Evolutionary conservation across 2,888 invertebrate species (phyloP).

Genomic region (Cordilura impudica): DNA sequence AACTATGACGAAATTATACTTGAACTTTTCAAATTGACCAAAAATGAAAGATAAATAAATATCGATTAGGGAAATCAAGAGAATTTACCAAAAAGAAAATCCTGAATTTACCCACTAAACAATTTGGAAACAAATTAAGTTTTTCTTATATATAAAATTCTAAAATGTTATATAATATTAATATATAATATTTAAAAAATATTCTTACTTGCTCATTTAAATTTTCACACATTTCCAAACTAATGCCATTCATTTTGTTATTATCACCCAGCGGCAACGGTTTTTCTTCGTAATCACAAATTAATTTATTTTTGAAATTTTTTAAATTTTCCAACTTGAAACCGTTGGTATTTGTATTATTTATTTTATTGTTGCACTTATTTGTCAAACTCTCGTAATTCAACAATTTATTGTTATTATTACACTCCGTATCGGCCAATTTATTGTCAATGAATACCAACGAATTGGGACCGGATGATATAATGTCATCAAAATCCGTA

Average conservation of each 20-base stretch:
- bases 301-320: constrained; percentile 77
- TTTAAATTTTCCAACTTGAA: constrained; percentile 77
- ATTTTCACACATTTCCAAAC: constrained; percentile 77
- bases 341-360: constrained; percentile 76
- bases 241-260: constrained; percentile 76
- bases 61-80: background rate
- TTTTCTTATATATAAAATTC: no score
- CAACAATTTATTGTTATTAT: constrained; percentile 71
- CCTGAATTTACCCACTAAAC: no score
- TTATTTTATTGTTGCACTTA: constrained; percentile 75
- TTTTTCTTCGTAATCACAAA: constrained; percentile 75
- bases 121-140: no score
- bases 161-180: background rate
- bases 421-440: constrained; percentile 65
- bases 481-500: constrained; percentile 77
- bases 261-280: constrained; percentile 55
- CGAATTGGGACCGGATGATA: constrained; percentile 76
- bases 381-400: constrained; percentile 75
- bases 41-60: background rate
- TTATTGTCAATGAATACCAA: constrained; percentile 77
- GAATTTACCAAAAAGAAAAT: background rate
- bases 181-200: background rate
- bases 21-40: constrained; percentile 9
- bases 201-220: constrained; percentile 78
- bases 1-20: constrained; percentile 36